Percentiles rank a stretch among this genome's conserved stretches.
These are phyloP conservation scores for Chrysopilus asiliformis DNA, from an alignment of 2,888 invertebrate genomes.

Conservation along the genomic window DNA sequence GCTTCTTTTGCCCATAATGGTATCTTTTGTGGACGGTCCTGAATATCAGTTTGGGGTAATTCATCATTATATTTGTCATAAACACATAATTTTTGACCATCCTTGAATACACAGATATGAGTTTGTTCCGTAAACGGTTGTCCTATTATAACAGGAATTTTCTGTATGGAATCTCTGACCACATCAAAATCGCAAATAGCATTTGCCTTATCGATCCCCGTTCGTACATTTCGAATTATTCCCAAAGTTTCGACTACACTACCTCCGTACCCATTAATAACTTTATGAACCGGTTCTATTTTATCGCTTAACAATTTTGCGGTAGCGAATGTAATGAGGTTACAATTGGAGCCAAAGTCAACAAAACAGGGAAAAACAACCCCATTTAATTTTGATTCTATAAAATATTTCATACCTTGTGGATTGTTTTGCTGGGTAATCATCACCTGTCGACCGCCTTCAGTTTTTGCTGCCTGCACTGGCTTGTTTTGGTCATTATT, in stretches of 20 bases:
- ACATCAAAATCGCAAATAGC: neutral
- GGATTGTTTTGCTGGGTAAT: too few species aligned
- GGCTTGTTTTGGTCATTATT: too few species aligned
- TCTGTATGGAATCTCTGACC: neutral
- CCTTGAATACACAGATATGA: neutral
- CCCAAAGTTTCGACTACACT: neutral
- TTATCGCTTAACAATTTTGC: neutral
- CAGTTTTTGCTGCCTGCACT: too few species aligned
- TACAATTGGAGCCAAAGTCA: neutral
- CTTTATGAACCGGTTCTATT: neutral
- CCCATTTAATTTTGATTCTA: neutral
- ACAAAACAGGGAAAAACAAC: neutral
- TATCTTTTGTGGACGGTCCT: neutral
- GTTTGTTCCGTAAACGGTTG: too few species aligned
- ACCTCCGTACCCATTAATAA: neutral
- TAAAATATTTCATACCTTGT: too few species aligned
- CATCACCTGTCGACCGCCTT: too few species aligned
- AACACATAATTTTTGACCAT: neutral
- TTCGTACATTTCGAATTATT: neutral
- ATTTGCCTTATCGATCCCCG: neutral
- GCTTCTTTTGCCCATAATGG: constrained; percentile 1
- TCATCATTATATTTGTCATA: neutral
- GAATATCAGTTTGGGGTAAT: neutral
- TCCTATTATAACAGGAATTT: too few species aligned
- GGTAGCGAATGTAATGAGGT: neutral